These are phyloP conservation scores for Ariolimax columbianus DNA, from an alignment of 2,888 invertebrate genomes.

Conservation along the genomic window DNA sequence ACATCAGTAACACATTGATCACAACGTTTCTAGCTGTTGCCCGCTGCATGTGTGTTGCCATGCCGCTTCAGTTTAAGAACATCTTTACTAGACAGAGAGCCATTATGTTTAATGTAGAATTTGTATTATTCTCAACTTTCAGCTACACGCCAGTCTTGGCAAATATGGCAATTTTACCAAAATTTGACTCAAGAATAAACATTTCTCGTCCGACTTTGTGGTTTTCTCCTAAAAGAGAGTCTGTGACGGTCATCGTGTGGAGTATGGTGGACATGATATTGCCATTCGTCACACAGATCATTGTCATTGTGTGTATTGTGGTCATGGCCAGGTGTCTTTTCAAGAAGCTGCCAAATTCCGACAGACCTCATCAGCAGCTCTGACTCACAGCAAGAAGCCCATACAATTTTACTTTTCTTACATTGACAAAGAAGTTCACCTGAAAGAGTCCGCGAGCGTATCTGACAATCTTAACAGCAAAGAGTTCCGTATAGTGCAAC, in stretches of 20 bases:
- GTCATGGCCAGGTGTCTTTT: slow-evolving; percentile 17
- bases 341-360: background rate
- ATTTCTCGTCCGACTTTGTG: background rate
- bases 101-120: background rate
- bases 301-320: slow-evolving; percentile 8
- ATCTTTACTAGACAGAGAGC: background rate
- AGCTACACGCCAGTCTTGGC: slow-evolving; percentile 19
- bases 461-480: slow-evolving; percentile 10
- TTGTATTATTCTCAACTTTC: background rate
- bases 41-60: slow-evolving; percentile 27
- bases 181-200: background rate
- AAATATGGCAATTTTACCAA: background rate
- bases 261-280: background rate
- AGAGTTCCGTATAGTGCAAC: slow-evolving; percentile 9
- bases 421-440: too few species aligned
- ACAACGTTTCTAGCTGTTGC: slow-evolving; percentile 27
- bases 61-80: slow-evolving; percentile 34
- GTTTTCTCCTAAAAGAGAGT: background rate
- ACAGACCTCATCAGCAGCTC: background rate
- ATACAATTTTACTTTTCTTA: too few species aligned
- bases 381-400: background rate
- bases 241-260: background rate
- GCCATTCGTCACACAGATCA: slow-evolving; percentile 18
- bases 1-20: background rate
- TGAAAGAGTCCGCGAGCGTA: too few species aligned